phyloP scores from a whole-genome alignment of 1,140 invertebrate species.

The Mercenaria mercenaria region DNA sequence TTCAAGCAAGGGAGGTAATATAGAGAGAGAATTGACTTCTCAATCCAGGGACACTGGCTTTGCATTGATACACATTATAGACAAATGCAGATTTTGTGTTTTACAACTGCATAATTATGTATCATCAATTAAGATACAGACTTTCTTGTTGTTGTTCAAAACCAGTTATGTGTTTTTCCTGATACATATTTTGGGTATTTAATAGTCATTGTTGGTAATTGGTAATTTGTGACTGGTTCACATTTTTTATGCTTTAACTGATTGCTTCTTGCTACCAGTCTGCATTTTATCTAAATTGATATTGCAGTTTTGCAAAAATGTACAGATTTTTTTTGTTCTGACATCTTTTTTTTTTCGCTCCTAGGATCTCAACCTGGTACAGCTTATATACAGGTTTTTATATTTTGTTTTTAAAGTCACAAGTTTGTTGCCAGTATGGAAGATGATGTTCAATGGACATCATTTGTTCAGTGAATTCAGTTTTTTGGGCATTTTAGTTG shows the following conservation, averaged over 20 bases:
- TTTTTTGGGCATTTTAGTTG: neutral
- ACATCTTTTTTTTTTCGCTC: neutral
- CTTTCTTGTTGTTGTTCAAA: neutral
- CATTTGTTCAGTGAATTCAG: neutral
- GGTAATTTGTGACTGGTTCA: conserved; percentile 29
- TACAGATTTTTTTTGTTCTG: neutral
- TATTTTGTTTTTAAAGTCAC: neutral
- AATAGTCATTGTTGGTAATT: conserved; percentile 19
- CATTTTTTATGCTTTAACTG: neutral
- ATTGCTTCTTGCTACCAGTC: neutral
- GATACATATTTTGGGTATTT: conserved; percentile 2
- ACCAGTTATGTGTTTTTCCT: neutral
- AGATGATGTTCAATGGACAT: neutral
- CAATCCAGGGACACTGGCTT: neutral
- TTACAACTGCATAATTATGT: neutral
- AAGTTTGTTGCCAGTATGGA: neutral
- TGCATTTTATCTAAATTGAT: neutral
- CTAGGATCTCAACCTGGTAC: neutral
- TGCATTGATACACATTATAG: neutral
- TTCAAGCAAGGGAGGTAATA: neutral
- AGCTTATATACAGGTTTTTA: no score
- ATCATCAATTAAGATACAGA: neutral
- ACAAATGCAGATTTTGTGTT: neutral
- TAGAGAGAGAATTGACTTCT: neutral
- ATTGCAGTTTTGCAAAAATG: neutral